phyloP scores from a whole-genome alignment of 2,113 vertebrate genomes.

The Athene noctua region DNA sequence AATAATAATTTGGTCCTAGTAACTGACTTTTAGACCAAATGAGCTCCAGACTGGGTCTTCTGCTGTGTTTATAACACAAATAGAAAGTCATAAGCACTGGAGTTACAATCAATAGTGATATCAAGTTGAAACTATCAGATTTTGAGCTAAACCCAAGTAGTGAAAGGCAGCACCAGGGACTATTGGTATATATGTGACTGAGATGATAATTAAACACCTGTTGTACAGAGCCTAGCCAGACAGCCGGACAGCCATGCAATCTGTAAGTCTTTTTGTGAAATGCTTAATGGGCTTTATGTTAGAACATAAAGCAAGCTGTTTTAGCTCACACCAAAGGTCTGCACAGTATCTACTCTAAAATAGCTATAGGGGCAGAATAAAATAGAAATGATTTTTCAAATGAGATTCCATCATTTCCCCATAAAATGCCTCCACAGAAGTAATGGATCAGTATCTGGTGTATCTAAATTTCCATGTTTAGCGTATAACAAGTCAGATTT shows the following conservation, averaged over 20 bases:
- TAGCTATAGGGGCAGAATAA: not conserved
- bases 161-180: not conserved
- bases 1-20: not conserved
- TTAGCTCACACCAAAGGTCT: not conserved
- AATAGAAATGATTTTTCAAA: not conserved
- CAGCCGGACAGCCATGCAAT: not conserved
- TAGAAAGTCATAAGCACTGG: not conserved
- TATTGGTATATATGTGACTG: not conserved
- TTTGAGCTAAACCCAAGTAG: not conserved
- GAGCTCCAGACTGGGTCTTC: not conserved
- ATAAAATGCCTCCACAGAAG: not conserved
- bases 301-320: not conserved
- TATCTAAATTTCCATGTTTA: not conserved
- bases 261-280: not conserved
- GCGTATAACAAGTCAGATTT: not conserved
- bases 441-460: not conserved
- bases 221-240: not conserved
- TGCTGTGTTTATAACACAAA: not conserved
- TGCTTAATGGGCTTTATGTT: not conserved
- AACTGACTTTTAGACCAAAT: not conserved
- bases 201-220: constrained; percentile 31
- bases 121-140: not conserved
- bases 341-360: not conserved
- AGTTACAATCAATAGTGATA: not conserved
- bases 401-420: not conserved